Evolutionary conservation across 2,113 vertebrate species (phyloP), one percentile per base, ranked within the genome.

Genomic region (Serinus canaria): DNA sequence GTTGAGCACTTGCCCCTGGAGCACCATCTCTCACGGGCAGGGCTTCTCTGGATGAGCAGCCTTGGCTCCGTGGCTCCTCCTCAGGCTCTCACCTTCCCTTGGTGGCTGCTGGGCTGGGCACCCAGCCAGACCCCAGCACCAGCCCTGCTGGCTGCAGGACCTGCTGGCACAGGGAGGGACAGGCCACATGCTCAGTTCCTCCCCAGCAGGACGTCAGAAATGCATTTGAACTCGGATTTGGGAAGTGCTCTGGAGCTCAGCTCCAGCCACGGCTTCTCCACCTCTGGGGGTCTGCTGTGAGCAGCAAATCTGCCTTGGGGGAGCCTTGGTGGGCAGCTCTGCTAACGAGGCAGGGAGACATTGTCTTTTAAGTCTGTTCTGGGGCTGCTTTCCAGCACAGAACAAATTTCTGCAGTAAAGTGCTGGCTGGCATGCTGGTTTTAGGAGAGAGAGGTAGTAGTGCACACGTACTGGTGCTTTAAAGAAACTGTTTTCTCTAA

Each of bases 1-100:
- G 14, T 5, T 43, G 49, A 75, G 49, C 4, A 0, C 28, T 77
- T 60, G 24, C 78, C 87, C 46, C 88, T 73, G 75, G 77, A 91
- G 84, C 84, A 56, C 43, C 24, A 25, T 55, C 60, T 63, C 81
- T 63, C 0, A 0, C 0, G 1, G 33, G 55, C 0, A 24, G 49
- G 47, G 31, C 4, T 14, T 58, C 31, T 41, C 66, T 12, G 13
- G 39, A 43, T 33, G n/a, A 78, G 53, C 37, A 33, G 25, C 3
- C 55, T 27, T 46, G 83, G 64, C 80, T 86, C 41, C 31, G 44
- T 22, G 0, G 0, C 41, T 68, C 24, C 49, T 56, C 23, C 6
- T 7, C 33, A 7, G 35, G 66, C 70, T 72, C 30, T 1, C 15
- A 2, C 27, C 3, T 31, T 15, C 18, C 28, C 60, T 46, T 19